Conservation (phyloP, 2,888 invertebrate species). For the Sisyra nigra region DNA sequence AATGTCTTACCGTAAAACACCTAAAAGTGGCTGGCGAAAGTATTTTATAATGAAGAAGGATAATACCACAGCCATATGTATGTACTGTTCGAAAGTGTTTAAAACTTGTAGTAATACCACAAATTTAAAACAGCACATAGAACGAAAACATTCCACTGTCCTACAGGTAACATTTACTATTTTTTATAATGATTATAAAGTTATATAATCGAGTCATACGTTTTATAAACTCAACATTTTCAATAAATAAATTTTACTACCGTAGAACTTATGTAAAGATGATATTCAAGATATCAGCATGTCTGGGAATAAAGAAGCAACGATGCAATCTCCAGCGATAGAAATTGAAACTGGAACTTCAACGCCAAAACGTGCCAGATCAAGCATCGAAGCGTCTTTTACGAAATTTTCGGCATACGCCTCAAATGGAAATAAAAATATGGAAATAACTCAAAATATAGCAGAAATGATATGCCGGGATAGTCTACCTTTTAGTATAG, state of each 20-base stretch:
- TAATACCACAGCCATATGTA: slow-evolving; percentile 5
- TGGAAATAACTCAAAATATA: neutral
- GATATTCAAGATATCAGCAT: slow-evolving; percentile 8
- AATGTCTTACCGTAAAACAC: neutral
- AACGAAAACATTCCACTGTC: slow-evolving; percentile 7
- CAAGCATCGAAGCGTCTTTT: neutral
- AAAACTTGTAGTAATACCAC: slow-evolving; percentile 7
- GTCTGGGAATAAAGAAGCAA: slow-evolving; percentile 6
- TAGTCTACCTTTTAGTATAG: neutral
- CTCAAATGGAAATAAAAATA: slow-evolving; percentile 2
- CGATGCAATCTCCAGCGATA: slow-evolving; percentile 5
- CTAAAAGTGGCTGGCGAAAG: slow-evolving; percentile 6
- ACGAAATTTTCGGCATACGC: neutral
- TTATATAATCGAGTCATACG: too few species aligned
- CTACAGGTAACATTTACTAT: slow-evolving; percentile 1
- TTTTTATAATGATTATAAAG: neutral
- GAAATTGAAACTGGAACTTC: neutral
- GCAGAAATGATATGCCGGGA: slow-evolving; percentile 1
- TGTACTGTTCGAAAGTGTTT: slow-evolving; percentile 3
- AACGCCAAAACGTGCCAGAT: neutral
- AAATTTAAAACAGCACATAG: slow-evolving; percentile 6
- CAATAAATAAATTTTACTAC: too few species aligned
- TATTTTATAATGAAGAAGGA: slow-evolving; percentile 6
- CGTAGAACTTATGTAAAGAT: slow-evolving; percentile 7
- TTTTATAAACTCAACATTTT: too few species aligned